These are phyloP conservation scores for Petrophora chlorosata DNA, from an alignment of 2,888 invertebrate species.

Conservation along the genomic window DNA sequence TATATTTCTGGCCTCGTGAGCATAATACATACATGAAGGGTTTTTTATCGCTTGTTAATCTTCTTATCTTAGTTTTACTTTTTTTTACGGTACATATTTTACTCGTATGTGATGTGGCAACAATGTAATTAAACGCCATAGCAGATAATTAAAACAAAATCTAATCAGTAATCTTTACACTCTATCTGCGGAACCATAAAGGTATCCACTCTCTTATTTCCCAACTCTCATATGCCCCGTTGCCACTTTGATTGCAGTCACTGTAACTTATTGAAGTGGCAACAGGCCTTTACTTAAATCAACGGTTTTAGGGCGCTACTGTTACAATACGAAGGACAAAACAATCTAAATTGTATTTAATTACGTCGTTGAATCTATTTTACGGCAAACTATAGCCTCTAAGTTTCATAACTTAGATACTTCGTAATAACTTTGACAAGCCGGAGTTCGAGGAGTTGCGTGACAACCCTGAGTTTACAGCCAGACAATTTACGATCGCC, in stretches of 20 bases:
- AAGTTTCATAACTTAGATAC: conserved; percentile 25
- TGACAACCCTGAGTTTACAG: conserved; percentile 40
- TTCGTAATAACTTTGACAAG: conserved; percentile 38
- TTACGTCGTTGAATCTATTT: not conserved
- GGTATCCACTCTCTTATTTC: not conserved
- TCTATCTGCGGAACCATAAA: not conserved
- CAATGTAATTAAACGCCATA: not conserved
- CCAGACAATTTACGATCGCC: conserved; percentile 43
- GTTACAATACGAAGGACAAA: too few species aligned
- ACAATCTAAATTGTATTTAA: not conserved
- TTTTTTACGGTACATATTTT: too few species aligned
- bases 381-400: conserved; percentile 4
- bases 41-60: too few species aligned
- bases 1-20: too few species aligned
- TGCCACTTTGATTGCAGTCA: too few species aligned
- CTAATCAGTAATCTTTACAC: not conserved
- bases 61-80: too few species aligned
- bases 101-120: not conserved
- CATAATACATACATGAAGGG: too few species aligned
- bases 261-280: too few species aligned
- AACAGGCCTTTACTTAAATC: too few species aligned
- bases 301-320: too few species aligned
- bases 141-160: too few species aligned
- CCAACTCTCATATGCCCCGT: too few species aligned
- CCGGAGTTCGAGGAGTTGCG: conserved; percentile 31